phyloP scores from a whole-genome alignment of 2,888 invertebrate species.

The Ptychoptera albimana region DNA sequence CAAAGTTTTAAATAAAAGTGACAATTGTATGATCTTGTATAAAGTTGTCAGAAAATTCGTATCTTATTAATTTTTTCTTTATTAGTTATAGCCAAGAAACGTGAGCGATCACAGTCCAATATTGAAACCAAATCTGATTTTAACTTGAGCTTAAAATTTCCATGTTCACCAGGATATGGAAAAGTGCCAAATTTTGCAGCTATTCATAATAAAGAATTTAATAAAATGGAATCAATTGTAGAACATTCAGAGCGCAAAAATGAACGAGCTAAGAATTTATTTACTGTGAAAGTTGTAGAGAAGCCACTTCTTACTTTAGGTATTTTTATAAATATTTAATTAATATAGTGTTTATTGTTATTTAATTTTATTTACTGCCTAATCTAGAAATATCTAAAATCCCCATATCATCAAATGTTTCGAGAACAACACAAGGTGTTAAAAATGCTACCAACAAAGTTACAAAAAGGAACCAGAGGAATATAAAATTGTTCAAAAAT shows the following conservation, averaged over 20 bases:
- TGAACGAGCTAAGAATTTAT: not conserved
- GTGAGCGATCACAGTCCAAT: slow-evolving; percentile 22
- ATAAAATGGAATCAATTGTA: slow-evolving; percentile 49
- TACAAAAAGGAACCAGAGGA: slow-evolving; percentile 18
- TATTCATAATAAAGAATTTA: slow-evolving; percentile 46
- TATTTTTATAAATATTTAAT: too few relatives aligned
- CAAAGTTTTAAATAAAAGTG: too few relatives aligned
- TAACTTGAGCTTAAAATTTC: too few relatives aligned
- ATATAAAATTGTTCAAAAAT: slow-evolving; percentile 24
- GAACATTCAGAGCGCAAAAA: slow-evolving; percentile 33
- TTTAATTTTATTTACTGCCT: not conserved
- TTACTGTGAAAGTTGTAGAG: not conserved
- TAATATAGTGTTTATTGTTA: too few relatives aligned
- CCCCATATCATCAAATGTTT: not conserved
- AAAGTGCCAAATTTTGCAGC: slow-evolving; percentile 54
- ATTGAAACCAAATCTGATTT: slow-evolving; percentile 15
- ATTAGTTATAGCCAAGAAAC: slow-evolving; percentile 20
- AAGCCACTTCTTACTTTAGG: not conserved
- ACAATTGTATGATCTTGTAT: too few relatives aligned
- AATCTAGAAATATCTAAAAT: not conserved
- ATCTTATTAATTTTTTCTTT: not conserved
- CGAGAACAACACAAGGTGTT: not conserved
- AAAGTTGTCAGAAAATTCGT: too few relatives aligned
- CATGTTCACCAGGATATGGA: slow-evolving; percentile 21
- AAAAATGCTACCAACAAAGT: slow-evolving; percentile 13